These are phyloP conservation scores for Crocuta crocuta DNA, from an alignment of 2,113 vertebrate species.

Conservation along the genomic window DNA sequence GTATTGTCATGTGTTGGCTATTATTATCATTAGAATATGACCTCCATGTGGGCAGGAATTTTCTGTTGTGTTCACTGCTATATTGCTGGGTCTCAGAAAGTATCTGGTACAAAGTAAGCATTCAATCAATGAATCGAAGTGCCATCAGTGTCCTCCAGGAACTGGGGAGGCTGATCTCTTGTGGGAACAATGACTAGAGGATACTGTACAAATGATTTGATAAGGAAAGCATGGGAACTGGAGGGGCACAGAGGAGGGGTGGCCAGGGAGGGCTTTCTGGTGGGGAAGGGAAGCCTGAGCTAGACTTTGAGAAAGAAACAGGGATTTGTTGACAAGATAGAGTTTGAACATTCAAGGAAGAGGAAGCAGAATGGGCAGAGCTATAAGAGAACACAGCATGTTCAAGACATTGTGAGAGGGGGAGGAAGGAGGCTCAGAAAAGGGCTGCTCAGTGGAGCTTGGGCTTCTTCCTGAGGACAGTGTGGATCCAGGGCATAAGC, in stretches of 20 bases:
- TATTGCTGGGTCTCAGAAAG: neutral
- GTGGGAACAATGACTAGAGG: neutral
- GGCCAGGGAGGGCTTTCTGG: neutral
- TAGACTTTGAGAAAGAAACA: neutral
- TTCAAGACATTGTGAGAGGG: neutral
- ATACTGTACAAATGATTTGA: neutral
- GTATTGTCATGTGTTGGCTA: neutral
- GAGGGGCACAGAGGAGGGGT: neutral
- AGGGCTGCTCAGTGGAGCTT: neutral
- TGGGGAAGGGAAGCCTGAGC: neutral
- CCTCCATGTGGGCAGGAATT: neutral
- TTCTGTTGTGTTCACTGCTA: neutral
- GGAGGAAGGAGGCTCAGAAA: neutral
- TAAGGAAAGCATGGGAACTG: neutral
- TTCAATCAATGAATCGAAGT: neutral
- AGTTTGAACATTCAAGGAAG: neutral
- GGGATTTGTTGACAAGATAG: neutral
- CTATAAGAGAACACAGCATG: neutral
- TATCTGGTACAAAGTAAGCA: neutral
- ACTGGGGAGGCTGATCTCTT: neutral
- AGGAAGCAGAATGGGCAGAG: neutral
- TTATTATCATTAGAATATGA: neutral
- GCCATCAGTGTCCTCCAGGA: neutral
- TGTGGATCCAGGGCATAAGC: neutral
- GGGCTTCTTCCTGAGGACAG: neutral